phyloP scores from a whole-genome alignment of 2,888 invertebrate species.

The Hyposoter dolosus region DNA sequence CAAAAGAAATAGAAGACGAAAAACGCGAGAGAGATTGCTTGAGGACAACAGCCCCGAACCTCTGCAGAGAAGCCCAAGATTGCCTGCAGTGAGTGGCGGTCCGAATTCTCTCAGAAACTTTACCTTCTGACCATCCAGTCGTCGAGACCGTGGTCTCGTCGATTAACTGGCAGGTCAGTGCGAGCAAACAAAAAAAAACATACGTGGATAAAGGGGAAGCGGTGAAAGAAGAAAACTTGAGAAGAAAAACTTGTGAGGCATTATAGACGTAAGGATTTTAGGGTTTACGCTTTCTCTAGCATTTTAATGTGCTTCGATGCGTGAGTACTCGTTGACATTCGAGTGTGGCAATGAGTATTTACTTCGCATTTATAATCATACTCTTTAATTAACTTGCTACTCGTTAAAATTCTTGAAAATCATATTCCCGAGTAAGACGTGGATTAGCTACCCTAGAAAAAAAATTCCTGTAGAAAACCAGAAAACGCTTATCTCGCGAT shows the following conservation, averaged over 20 bases:
- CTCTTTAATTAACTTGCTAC: conserved; percentile 31
- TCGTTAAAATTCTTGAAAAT: conserved; percentile 5
- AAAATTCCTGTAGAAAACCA: not conserved
- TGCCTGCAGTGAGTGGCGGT: not conserved
- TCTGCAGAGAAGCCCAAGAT: not conserved
- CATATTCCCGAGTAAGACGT: not conserved
- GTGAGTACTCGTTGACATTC: conserved; percentile 34
- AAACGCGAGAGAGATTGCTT: no score
- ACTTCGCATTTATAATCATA: conserved; percentile 55
- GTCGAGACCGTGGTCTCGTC: not conserved
- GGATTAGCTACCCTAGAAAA: conserved; percentile 13
- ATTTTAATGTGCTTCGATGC: conserved; percentile 50
- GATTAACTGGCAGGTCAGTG: not conserved
- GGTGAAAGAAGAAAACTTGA: conserved; percentile 8
- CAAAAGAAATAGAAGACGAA: no score
- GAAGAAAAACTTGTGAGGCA: conserved; percentile 72
- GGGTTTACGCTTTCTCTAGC: conserved; percentile 54
- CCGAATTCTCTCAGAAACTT: not conserved
- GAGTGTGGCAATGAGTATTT: conserved; percentile 42
- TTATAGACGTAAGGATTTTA: conserved; percentile 72
- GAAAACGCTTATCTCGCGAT: conserved; percentile 2
- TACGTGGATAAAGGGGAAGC: conserved; percentile 11
- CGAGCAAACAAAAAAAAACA: not conserved
- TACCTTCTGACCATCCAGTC: not conserved
- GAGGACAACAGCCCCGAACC: not conserved